Evolutionary conservation across 2,797 vertebrate genomes (phyloP).

Genomic region (Gobio occitaniae): DNA sequence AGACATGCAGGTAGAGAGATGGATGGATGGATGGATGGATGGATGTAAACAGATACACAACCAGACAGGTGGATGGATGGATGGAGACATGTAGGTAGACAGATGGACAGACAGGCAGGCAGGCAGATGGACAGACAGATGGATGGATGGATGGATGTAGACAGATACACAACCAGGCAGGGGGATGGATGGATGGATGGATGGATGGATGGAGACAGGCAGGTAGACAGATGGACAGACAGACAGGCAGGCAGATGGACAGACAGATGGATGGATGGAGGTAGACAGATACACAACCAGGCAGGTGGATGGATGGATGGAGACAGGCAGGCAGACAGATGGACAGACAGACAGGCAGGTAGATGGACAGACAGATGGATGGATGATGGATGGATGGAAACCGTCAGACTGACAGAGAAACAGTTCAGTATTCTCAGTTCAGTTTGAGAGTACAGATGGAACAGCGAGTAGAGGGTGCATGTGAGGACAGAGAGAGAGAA

Average conservation of each 20-base stretch:
- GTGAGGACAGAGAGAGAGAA: slow-evolving; percentile 3
- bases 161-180: too few relatives aligned
- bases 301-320: neutral
- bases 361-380: neutral
- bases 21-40: too few relatives aligned
- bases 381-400: neutral
- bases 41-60: too few relatives aligned
- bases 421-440: neutral
- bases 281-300: neutral
- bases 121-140: too few relatives aligned
- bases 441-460: neutral
- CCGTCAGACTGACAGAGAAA: neutral
- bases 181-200: neutral
- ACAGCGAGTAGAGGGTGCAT: neutral
- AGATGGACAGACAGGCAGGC: too few relatives aligned
- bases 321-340: neutral
- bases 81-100: too few relatives aligned
- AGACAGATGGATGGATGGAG: neutral
- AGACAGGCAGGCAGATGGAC: neutral
- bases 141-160: too few relatives aligned
- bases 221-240: neutral
- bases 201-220: neutral
- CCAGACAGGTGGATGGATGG: too few relatives aligned
- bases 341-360: neutral
- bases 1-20: too few relatives aligned